Conservation (phyloP, 2,888 invertebrate species). For the Lamproptera curius region DNA sequence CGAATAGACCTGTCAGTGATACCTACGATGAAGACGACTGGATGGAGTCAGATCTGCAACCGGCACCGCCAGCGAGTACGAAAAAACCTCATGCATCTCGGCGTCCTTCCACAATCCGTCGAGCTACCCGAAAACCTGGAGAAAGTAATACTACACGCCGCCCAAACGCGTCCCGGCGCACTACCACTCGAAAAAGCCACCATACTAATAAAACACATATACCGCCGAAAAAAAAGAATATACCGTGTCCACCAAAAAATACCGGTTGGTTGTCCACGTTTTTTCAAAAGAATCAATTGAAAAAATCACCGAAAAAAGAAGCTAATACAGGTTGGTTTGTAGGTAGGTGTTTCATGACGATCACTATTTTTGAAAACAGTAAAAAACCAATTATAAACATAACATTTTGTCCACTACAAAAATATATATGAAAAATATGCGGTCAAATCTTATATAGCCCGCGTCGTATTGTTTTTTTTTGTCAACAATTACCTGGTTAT, state of each 20-base stretch:
- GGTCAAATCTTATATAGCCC: too few relatives aligned
- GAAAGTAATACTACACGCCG: conserved; percentile 22
- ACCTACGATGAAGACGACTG: conserved; percentile 40
- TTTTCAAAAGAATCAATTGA: conserved; percentile 47
- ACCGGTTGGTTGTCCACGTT: conserved; percentile 56
- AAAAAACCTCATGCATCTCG: conserved; percentile 32
- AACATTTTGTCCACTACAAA: too few relatives aligned
- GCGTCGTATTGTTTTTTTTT: too few relatives aligned
- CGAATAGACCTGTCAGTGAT: conserved; percentile 36
- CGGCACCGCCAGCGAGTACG: conserved; percentile 29
- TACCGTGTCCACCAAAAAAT: conserved; percentile 49
- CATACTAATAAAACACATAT: conserved; percentile 46
- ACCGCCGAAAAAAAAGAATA: conserved; percentile 40
- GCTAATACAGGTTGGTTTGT: conserved; percentile 61
- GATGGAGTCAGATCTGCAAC: conserved; percentile 36
- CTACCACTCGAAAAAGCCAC: conserved; percentile 28
- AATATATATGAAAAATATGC: not conserved
- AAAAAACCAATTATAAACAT: too few relatives aligned
- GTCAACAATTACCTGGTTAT: too few relatives aligned
- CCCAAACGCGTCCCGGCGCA: conserved; percentile 29
- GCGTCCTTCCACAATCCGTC: conserved; percentile 19
- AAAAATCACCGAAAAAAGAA: conserved; percentile 47
- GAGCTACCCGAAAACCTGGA: conserved; percentile 23
- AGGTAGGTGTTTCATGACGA: conserved; percentile 57
- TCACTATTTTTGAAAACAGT: too few relatives aligned